Percentiles rank a stretch among this genome's conserved stretches.
Conservation (phyloP, 2,888 invertebrate species). For the Temnothorax rugatulus region DNA sequence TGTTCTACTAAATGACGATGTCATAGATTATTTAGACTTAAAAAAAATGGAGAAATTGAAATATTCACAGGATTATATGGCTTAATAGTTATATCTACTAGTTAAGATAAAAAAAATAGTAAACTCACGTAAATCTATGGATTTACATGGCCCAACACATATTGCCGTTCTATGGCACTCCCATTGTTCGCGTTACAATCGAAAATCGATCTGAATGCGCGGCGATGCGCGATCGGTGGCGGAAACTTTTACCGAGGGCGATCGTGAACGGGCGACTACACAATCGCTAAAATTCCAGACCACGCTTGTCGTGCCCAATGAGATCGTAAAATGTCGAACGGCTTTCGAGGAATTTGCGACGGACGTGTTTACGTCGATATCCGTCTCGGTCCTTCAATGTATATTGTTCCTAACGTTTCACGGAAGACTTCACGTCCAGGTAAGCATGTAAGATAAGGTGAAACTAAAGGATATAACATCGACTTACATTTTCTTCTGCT, state of each 20-base stretch:
- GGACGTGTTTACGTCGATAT: conserved; percentile 54
- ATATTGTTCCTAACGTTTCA: conserved; percentile 43
- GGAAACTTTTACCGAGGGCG: conserved; percentile 62
- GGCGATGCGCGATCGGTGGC: conserved; percentile 6
- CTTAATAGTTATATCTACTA: not conserved
- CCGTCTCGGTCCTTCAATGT: conserved; percentile 19
- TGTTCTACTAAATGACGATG: not conserved
- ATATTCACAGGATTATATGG: not conserved
- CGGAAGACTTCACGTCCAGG: conserved; percentile 43
- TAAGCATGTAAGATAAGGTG: conserved; percentile 14
- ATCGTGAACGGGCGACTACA: conserved; percentile 62
- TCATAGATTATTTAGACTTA: not conserved
- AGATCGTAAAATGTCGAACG: conserved; percentile 56
- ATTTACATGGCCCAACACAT: not conserved
- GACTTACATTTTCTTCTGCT: conserved; percentile 27
- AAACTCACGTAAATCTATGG: not conserved
- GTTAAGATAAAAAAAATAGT: not conserved
- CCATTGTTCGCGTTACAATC: not conserved
- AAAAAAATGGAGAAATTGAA: not conserved
- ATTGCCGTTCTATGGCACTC: not conserved
- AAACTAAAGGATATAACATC: conserved; percentile 8
- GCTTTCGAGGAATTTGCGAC: conserved; percentile 57
- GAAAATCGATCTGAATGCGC: conserved; percentile 40
- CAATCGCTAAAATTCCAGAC: conserved; percentile 58
- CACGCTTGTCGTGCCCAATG: conserved; percentile 61